Conservation (phyloP, 2,797 vertebrate genomes). For the Gallinago nigripennis region DNA sequence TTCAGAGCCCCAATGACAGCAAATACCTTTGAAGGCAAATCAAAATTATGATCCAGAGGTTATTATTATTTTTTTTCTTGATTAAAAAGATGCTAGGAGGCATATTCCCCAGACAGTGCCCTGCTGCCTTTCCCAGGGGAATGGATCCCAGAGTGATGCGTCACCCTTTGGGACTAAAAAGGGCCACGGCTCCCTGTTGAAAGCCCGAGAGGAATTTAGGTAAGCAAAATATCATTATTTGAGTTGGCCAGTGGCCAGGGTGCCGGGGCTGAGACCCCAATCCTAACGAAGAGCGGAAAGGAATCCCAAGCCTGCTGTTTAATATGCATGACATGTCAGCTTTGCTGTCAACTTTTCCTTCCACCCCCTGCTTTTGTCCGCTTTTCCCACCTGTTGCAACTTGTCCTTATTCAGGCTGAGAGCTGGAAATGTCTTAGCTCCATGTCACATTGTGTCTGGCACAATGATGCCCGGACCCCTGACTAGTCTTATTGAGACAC, state of each 20-base stretch:
- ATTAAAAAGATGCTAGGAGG: not conserved
- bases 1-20: not conserved
- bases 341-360: slow-evolving; percentile 45
- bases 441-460: not conserved
- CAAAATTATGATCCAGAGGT: not conserved
- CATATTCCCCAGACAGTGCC: not conserved
- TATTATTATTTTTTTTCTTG: not conserved
- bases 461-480: not conserved
- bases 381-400: slow-evolving; percentile 58
- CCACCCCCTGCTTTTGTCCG: slow-evolving; percentile 18
- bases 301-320: slow-evolving; percentile 48
- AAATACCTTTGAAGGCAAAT: not conserved
- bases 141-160: not conserved
- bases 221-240: slow-evolving; percentile 40
- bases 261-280: not conserved
- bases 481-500: not conserved
- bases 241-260: slow-evolving; percentile 17
- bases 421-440: not conserved
- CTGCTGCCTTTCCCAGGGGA: accelerated
- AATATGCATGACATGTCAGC: slow-evolving; percentile 40
- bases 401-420: slow-evolving; percentile 8
- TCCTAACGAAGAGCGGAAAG: not conserved
- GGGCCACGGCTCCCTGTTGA: not conserved
- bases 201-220: slow-evolving; percentile 22
- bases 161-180: not conserved